Percentiles rank a stretch among this genome's conserved stretches.
Evolutionary conservation across 1,140 invertebrate genomes (phyloP).

Genomic region (Pemphigus obesinymphae): DNA sequence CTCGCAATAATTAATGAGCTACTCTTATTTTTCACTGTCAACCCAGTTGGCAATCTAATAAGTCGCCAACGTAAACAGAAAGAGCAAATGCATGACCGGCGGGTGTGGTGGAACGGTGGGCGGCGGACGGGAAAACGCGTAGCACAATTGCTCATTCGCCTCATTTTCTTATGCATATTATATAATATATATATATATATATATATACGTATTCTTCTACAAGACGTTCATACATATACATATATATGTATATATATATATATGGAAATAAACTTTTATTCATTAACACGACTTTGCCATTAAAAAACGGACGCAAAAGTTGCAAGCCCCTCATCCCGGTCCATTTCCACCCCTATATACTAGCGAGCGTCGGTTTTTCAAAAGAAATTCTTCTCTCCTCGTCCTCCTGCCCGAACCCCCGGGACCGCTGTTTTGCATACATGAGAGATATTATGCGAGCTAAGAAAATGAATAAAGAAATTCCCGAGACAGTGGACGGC

Average conservation of each 20-base stretch:
- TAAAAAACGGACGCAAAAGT: conserved; percentile 44
- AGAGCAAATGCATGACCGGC: not conserved
- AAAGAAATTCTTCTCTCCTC: conserved; percentile 16
- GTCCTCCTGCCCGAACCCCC: not conserved
- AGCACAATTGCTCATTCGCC: conserved; percentile 36
- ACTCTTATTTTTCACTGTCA: conserved; percentile 42
- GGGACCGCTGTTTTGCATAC: conserved; percentile 38
- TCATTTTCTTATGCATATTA: conserved; percentile 30
- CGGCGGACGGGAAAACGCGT: not conserved
- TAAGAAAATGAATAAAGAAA: conserved; percentile 41
- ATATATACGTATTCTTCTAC: not conserved
- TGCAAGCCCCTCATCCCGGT: not conserved
- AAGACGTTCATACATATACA: not conserved
- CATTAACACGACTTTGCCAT: conserved; percentile 44
- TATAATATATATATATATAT: too few relatives aligned
- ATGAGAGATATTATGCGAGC: conserved; percentile 36
- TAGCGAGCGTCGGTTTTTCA: conserved; percentile 18
- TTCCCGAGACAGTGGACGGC: conserved; percentile 28
- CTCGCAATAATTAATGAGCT: conserved; percentile 40
- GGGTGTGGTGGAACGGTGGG: not conserved
- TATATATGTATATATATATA: not conserved
- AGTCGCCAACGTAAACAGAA: conserved; percentile 38
- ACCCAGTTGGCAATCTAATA: conserved; percentile 38
- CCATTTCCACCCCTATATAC: not conserved
- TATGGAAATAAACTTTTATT: conserved; percentile 43